phyloP scores from a whole-genome alignment of 2,113 vertebrate genomes.

The Plotosus lineatus region DNA sequence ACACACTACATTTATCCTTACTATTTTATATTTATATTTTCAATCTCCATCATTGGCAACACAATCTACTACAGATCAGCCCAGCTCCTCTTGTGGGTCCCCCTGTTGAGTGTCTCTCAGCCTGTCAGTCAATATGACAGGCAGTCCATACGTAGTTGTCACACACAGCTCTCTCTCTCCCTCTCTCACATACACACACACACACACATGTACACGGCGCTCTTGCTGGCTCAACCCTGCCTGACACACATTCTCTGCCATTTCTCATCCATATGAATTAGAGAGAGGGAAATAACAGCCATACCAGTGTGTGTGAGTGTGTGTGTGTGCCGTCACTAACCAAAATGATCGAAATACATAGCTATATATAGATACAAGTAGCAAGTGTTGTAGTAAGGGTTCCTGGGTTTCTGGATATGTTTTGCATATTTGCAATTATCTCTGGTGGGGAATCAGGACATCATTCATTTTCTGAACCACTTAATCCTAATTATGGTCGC shows the following conservation, averaged over 20 bases:
- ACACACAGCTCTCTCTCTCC: neutral
- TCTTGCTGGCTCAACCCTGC: constrained; percentile 71
- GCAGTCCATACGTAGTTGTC: constrained; percentile 39
- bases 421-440: neutral
- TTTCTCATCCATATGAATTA: constrained; percentile 74
- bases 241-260: constrained; percentile 70
- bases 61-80: constrained; percentile 30
- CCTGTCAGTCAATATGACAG: constrained; percentile 69
- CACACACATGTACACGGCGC: constrained; percentile 30
- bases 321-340: neutral
- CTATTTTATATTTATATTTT: constrained; percentile 59
- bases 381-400: neutral
- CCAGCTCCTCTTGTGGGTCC: constrained; percentile 33
- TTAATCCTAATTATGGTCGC: too few relatives aligned
- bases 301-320: constrained; percentile 32
- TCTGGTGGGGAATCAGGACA: neutral
- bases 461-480: too few relatives aligned
- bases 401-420: neutral
- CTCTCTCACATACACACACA: neutral
- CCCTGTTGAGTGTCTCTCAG: constrained; percentile 48
- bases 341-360: constrained; percentile 4
- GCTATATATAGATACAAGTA: neutral
- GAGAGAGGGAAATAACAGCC: constrained; percentile 66
- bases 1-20: constrained; percentile 46
- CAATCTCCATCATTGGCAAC: constrained; percentile 62